Evolutionary conservation across 2,113 vertebrate genomes (phyloP), one percentile per base, ranked within the genome.

Genomic region (Brevimyrus niger): DNA sequence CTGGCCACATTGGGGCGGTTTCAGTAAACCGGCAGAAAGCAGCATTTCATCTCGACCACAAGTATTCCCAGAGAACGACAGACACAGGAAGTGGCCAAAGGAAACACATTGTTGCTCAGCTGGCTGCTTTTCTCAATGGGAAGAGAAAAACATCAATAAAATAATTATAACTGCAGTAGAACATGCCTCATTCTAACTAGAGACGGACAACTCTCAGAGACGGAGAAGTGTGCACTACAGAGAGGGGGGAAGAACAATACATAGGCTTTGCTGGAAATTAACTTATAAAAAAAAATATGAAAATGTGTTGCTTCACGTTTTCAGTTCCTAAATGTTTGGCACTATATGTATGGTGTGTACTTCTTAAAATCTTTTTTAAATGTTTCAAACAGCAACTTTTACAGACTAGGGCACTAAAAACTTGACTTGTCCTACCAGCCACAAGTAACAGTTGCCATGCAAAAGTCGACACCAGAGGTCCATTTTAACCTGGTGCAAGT

Each of bases 91-190:
- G 89, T 88, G 42, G 86, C 50, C 35, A 2, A 69, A 82, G 90
- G 89, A 90, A 90, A 58, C 58, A 46, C 7, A 27, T 88, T 93
- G 90, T 85, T 89, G 91, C 91, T 90, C 83, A 83, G 76, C 61
- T 91, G 69, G 38, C 42, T 23, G 69, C 69, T 90, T 88, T 87
- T 76, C 31, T 88, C 69, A 88, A 35, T 38, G 88, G 58, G 69
- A 44, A 73, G 87, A 4, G 27, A 21, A 90, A 89, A 90, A 87
- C 48, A 87, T 86, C 38, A 44, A 89, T 87, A 51, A 61, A 85
- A 47, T 51, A 83, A 89, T 8, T 73, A 38, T 69, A 58, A 42
- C 85, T 82, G 65, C 35, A 55, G 50, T n/a, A 27, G 50, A n/a
- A 89, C 21, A 47, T 47, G 69, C 58, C 51, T 82, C 73, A 89